These are phyloP conservation scores for Leuciscus waleckii DNA, from an alignment of 2,797 vertebrate species.

Conservation along the genomic window DNA sequence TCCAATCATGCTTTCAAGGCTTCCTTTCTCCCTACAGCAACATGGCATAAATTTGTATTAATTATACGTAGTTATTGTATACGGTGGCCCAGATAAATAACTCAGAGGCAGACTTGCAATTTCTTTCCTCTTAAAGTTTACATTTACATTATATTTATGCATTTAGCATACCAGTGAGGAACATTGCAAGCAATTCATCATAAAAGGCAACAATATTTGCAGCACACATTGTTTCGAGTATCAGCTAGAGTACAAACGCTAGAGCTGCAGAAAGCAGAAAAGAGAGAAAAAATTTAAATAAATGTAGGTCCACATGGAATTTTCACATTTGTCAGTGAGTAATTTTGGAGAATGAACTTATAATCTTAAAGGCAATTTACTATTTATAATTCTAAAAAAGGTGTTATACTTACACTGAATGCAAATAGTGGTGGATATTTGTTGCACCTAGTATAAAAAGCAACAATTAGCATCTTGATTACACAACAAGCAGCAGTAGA, in stretches of 20 bases:
- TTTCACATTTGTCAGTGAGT: not conserved
- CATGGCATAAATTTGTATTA: slow-evolving; percentile 28
- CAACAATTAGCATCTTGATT: not conserved
- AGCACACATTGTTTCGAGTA: not conserved
- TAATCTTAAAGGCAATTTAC: not conserved
- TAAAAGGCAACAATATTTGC: not conserved
- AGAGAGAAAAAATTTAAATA: not conserved
- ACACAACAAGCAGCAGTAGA: not conserved
- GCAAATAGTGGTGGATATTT: not conserved
- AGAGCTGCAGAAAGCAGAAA: not conserved
- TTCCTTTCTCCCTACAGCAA: slow-evolving; percentile 12
- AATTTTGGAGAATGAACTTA: not conserved
- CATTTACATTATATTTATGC: not conserved
- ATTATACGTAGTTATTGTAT: slow-evolving; percentile 6
- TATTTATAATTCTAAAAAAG: not conserved
- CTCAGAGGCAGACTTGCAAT: not conserved
- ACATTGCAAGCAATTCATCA: not conserved
- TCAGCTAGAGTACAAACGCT: not conserved
- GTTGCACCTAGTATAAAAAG: not conserved
- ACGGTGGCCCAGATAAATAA: not conserved
- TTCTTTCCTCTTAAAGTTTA: slow-evolving; percentile 8
- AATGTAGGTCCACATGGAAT: not conserved
- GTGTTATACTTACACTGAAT: not conserved
- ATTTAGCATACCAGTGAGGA: not conserved
- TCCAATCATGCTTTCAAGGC: not conserved